Conservation (phyloP, 2,797 vertebrate species). For the Acanthurus lineatus region DNA sequence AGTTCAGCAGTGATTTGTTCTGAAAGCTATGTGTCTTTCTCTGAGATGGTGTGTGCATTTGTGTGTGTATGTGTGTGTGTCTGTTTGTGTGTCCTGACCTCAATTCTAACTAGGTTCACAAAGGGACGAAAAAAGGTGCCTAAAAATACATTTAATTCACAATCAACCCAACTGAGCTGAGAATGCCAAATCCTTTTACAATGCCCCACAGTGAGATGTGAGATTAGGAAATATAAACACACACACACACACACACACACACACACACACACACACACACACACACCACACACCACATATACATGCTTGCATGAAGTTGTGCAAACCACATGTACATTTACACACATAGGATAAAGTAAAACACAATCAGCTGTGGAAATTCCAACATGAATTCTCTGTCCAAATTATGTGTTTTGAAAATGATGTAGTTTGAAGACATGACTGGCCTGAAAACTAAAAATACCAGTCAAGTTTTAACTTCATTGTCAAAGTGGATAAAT, state of each 20-base stretch:
- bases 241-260: slow-evolving; percentile 10
- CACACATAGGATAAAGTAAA: slow-evolving; percentile 38
- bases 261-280: slow-evolving; percentile 1
- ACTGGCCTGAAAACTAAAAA: slow-evolving; percentile 30
- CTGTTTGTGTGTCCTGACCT: slow-evolving; percentile 81
- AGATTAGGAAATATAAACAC: slow-evolving; percentile 71
- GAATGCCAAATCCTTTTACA: slow-evolving; percentile 79
- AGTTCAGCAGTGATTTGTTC: slow-evolving; percentile 84
- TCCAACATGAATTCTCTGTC: slow-evolving; percentile 21
- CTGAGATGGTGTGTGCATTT: slow-evolving; percentile 68
- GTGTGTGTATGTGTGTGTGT: slow-evolving; percentile 40
- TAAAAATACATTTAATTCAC: slow-evolving; percentile 82
- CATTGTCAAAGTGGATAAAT: slow-evolving; percentile 16
- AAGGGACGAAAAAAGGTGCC: slow-evolving; percentile 77
- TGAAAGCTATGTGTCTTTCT: slow-evolving; percentile 84
- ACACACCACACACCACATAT: not conserved
- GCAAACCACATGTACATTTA: slow-evolving; percentile 19
- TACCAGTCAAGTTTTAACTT: slow-evolving; percentile 16
- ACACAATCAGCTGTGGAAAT: slow-evolving; percentile 43
- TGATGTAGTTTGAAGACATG: not conserved
- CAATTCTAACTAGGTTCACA: slow-evolving; percentile 81
- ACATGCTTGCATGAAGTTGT: slow-evolving; percentile 6
- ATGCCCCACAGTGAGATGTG: slow-evolving; percentile 65
- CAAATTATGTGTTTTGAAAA: slow-evolving; percentile 18
- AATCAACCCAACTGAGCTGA: slow-evolving; percentile 71